Evolutionary conservation across 2,888 invertebrate species (phyloP).

Genomic region (Holacanthella duospinosa): DNA sequence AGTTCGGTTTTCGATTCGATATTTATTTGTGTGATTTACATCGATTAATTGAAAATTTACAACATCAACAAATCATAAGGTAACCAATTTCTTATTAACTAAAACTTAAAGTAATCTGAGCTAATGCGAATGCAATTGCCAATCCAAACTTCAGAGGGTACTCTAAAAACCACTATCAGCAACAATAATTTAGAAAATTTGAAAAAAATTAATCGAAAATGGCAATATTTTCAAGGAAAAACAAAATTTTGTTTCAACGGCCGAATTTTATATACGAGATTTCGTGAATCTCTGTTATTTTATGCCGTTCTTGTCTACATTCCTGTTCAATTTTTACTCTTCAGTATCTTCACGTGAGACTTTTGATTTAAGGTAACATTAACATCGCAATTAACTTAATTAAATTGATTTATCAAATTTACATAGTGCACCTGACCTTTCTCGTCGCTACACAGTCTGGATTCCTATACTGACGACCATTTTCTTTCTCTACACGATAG

Average conservation of each 20-base stretch:
- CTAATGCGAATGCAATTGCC: too few species aligned
- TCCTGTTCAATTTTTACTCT: background rate
- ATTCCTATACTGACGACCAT: background rate
- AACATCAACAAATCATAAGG: too few species aligned
- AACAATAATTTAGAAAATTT: too few species aligned
- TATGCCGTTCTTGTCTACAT: slow-evolving; percentile 8
- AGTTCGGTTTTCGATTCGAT: too few species aligned
- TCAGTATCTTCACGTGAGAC: background rate
- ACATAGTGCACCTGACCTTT: background rate
- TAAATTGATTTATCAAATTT: background rate
- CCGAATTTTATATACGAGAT: background rate
- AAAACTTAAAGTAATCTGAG: too few species aligned
- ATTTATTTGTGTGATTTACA: too few species aligned
- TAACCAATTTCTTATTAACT: too few species aligned
- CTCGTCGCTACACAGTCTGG: background rate
- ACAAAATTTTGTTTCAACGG: slow-evolving; percentile 11
- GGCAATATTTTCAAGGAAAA: slow-evolving; percentile 13
- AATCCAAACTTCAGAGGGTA: too few species aligned
- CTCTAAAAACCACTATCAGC: too few species aligned
- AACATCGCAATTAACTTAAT: background rate
- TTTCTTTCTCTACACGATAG: background rate
- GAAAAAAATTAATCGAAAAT: background rate
- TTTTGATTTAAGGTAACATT: background rate
- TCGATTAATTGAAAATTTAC: too few species aligned
- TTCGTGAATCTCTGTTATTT: background rate